These are phyloP conservation scores for Saxicola maurus DNA, from an alignment of 2,797 vertebrate species.

Conservation along the genomic window DNA sequence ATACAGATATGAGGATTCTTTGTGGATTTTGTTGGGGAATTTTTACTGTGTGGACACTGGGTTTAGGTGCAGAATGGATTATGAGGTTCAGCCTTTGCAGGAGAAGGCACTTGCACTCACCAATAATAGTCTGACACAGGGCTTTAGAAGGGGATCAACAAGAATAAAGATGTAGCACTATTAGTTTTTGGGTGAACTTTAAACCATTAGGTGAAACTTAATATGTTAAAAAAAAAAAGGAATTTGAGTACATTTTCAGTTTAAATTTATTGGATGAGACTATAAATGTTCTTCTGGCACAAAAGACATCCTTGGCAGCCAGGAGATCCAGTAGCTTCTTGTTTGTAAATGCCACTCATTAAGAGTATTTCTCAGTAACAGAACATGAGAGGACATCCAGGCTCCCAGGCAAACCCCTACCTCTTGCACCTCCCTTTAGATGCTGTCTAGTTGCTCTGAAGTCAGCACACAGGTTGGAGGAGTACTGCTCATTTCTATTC, in stretches of 20 bases:
- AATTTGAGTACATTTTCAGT: not conserved
- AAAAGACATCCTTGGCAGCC: not conserved
- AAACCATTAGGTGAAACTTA: not conserved
- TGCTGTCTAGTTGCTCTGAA: not conserved
- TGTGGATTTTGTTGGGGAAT: not conserved
- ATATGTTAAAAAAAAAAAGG: not conserved
- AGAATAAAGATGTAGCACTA: not conserved
- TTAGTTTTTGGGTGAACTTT: not conserved
- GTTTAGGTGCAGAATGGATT: not conserved
- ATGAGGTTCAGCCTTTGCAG: not conserved
- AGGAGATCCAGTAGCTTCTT: not conserved
- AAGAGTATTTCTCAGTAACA: not conserved
- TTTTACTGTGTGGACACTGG: not conserved
- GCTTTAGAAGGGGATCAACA: not conserved
- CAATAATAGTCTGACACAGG: not conserved
- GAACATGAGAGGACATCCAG: not conserved
- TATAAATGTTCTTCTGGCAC: not conserved
- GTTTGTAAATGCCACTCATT: not conserved
- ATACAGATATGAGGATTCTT: not conserved
- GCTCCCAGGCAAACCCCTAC: not conserved
- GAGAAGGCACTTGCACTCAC: not conserved
- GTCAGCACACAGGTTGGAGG: not conserved
- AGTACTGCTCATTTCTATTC: not conserved
- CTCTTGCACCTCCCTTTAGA: not conserved
- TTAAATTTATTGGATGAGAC: not conserved